These are phyloP conservation scores for Peromyscus californicus DNA, from an alignment of 2,113 vertebrate genomes.

Conservation along the genomic window DNA sequence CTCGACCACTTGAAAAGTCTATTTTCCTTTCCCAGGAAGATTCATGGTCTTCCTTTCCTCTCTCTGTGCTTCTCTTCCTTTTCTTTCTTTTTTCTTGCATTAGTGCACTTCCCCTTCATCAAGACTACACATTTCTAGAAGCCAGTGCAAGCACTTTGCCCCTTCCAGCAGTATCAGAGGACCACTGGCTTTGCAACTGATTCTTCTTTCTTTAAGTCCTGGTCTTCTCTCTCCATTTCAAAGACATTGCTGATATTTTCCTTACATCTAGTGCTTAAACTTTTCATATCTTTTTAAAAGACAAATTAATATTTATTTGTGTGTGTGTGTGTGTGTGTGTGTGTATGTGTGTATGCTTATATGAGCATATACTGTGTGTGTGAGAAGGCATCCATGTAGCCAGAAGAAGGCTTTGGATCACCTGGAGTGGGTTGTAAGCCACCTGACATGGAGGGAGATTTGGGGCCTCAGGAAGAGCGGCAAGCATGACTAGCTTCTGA, in stretches of 20 bases:
- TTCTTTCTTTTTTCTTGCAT: not conserved
- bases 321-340: not conserved
- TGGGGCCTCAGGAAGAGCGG: not conserved
- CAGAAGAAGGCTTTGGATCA: too few relatives aligned
- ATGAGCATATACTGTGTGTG: not conserved
- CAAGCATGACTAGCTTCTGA: not conserved
- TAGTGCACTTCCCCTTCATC: not conserved
- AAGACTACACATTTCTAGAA: too few relatives aligned
- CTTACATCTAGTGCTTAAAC: not conserved
- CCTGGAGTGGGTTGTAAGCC: not conserved
- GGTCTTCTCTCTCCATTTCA: not conserved
- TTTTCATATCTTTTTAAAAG: not conserved
- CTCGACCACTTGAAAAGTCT: not conserved
- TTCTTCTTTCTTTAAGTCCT: not conserved
- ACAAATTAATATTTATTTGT: not conserved
- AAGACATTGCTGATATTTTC: not conserved
- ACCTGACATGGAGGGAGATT: not conserved
- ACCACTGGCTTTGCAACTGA: not conserved
- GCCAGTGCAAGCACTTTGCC: not conserved
- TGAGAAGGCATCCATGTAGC: too few relatives aligned
- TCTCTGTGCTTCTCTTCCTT: not conserved
- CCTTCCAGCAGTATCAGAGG: not conserved
- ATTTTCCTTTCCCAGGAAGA: not conserved
- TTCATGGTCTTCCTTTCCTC: not conserved
- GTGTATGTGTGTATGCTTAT: not conserved